Evolutionary conservation across 2,888 invertebrate genomes (phyloP).

Genomic region (Synanthedon andrenaeformis): DNA sequence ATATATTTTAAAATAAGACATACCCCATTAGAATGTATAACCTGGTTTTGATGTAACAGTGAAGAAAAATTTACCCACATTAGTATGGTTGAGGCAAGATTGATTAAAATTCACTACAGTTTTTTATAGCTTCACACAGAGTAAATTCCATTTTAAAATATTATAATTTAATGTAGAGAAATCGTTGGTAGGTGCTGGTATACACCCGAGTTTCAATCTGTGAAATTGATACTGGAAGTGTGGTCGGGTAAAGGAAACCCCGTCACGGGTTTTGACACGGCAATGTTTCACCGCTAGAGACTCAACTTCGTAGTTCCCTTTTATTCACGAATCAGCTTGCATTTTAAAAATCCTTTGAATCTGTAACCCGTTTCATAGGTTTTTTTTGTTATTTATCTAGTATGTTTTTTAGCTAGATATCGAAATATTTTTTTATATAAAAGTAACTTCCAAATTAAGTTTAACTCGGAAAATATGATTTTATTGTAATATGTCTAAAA

Average conservation of each 20-base stretch:
- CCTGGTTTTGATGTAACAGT: too few relatives aligned
- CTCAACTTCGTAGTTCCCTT: conserved; percentile 26
- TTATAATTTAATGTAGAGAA: neutral
- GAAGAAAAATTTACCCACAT: too few relatives aligned
- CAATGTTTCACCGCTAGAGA: conserved; percentile 41
- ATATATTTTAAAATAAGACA: too few relatives aligned
- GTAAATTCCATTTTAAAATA: neutral
- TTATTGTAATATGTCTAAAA: neutral
- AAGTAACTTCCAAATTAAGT: neutral
- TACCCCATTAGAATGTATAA: too few relatives aligned
- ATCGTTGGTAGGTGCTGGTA: conserved; percentile 9
- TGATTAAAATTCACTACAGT: too few relatives aligned
- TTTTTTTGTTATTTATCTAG: neutral
- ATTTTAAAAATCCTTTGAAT: conserved; percentile 36
- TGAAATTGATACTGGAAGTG: conserved; percentile 40
- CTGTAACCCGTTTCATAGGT: conserved; percentile 8
- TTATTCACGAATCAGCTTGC: conserved; percentile 42
- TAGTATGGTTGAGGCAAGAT: too few relatives aligned
- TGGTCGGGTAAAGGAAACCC: conserved; percentile 14
- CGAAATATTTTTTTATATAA: too few relatives aligned
- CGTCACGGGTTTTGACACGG: conserved; percentile 36
- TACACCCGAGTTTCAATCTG: conserved; percentile 22
- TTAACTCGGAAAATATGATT: neutral
- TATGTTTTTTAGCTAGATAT: too few relatives aligned
- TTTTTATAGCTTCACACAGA: too few relatives aligned